A percentile compares a stretch with the other conserved stretches of the same genome.
Evolutionary conservation across 2,888 invertebrate species (phyloP).

Genomic region (Acanthococcus lagerstroemiae): DNA sequence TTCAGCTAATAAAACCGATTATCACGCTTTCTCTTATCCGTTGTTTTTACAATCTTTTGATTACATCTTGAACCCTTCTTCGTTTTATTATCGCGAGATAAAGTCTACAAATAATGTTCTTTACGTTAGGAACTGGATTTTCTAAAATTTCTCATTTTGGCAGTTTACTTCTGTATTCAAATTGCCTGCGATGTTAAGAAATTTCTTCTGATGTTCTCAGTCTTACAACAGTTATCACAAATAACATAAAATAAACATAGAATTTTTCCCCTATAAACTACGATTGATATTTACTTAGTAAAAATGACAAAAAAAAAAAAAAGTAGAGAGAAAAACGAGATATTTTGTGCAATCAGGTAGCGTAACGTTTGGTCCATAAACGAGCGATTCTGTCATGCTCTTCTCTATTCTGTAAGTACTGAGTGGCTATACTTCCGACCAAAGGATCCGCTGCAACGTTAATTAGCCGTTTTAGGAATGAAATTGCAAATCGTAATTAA

Average conservation of each 20-base stretch:
- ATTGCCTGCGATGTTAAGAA: conserved; percentile 11
- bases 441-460: conserved; percentile 76
- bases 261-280: conserved; percentile 14
- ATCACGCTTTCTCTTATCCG: neutral
- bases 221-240: conserved; percentile 30
- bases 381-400: conserved; percentile 97
- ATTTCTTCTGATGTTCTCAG: conserved; percentile 21
- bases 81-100: too few species aligned
- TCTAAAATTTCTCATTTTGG: conserved; percentile 1
- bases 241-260: conserved; percentile 23
- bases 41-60: neutral
- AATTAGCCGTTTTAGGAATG: too few species aligned
- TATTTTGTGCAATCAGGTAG: conserved; percentile 59
- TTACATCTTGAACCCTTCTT: neutral
- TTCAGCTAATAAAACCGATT: too few species aligned
- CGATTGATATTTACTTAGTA: conserved; percentile 22
- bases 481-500: too few species aligned
- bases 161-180: neutral
- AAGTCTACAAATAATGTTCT: too few species aligned
- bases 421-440: conserved; percentile 95
- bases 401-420: conserved; percentile 92
- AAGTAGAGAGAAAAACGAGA: too few species aligned
- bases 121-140: conserved; percentile 16
- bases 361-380: conserved; percentile 96
- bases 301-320: too few species aligned